These are phyloP conservation scores for Seira sanloemensis DNA, from an alignment of 2,888 invertebrate species.

Conservation along the genomic window DNA sequence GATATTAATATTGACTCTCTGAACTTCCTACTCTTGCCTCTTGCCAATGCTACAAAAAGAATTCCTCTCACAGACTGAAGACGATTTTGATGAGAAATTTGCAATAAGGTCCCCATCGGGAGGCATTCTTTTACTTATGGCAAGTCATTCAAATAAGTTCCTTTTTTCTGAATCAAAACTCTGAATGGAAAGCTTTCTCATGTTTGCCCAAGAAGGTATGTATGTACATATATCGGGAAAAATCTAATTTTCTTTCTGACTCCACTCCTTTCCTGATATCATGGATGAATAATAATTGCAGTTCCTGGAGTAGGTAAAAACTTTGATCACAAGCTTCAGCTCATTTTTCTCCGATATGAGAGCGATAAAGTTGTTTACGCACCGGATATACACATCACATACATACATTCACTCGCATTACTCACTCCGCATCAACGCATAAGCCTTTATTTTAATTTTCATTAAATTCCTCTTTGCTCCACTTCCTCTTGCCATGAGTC, in stretches of 20 bases:
- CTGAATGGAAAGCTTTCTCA: constrained; percentile 49
- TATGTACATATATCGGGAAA: constrained; percentile 21
- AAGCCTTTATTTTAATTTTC: not conserved
- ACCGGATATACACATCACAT: too few relatives aligned
- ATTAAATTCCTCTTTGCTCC: not conserved
- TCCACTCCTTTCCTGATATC: not conserved
- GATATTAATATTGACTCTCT: not conserved
- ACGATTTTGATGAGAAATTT: not conserved
- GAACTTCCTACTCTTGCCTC: not conserved
- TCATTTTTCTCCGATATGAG: not conserved
- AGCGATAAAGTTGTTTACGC: constrained; percentile 4
- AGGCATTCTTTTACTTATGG: too few relatives aligned
- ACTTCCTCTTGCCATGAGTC: not conserved
- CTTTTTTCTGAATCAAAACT: not conserved
- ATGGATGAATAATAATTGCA: constrained; percentile 3
- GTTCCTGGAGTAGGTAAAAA: not conserved
- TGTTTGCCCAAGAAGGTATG: constrained; percentile 15
- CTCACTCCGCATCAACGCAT: too few relatives aligned
- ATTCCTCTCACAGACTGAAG: not conserved
- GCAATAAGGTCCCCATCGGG: not conserved
- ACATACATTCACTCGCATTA: too few relatives aligned
- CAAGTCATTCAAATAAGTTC: not conserved
- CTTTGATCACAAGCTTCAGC: not conserved
- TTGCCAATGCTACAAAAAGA: not conserved
- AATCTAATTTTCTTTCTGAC: constrained; percentile 52